A percentile compares a stretch with the other conserved stretches of the same genome.
Conservation (phyloP, 2,888 invertebrate species). For the Pecten maximus region DNA sequence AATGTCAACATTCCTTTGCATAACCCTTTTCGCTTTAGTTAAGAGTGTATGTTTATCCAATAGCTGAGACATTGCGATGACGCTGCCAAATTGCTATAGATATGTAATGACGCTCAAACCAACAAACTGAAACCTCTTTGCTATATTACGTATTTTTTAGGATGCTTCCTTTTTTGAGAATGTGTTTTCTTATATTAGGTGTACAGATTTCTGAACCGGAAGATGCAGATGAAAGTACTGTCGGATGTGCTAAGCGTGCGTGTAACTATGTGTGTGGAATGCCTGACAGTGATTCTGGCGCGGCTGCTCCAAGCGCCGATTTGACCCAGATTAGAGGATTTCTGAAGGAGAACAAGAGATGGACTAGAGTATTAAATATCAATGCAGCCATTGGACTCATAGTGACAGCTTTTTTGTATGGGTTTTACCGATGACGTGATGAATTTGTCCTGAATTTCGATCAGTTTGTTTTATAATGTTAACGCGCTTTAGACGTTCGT, state of each 20-base stretch:
- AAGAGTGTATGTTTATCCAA: no score
- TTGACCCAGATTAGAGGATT: conserved; percentile 63
- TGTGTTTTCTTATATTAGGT: neutral
- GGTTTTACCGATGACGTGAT: conserved; percentile 66
- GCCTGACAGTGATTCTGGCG: conserved; percentile 51
- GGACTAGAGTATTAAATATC: conserved; percentile 68
- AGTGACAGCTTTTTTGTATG: conserved; percentile 71
- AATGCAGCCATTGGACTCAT: conserved; percentile 71
- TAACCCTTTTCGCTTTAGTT: no score
- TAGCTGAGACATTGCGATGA: no score
- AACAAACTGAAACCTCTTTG: no score
- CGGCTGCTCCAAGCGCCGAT: conserved; percentile 54
- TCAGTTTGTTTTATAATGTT: neutral
- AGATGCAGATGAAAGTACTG: neutral
- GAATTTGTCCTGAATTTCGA: neutral
- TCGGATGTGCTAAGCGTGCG: conserved; percentile 36
- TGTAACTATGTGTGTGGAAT: conserved; percentile 71
- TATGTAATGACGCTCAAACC: no score
- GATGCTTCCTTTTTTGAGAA: no score
- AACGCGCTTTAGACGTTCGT: neutral
- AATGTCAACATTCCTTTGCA: no score
- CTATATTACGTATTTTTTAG: no score
- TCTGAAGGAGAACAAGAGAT: conserved; percentile 64
- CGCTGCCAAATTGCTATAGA: no score
- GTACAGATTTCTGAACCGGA: neutral